Conservation (phyloP, 2,797 vertebrate genomes). For the Sebastes nivosus region DNA sequence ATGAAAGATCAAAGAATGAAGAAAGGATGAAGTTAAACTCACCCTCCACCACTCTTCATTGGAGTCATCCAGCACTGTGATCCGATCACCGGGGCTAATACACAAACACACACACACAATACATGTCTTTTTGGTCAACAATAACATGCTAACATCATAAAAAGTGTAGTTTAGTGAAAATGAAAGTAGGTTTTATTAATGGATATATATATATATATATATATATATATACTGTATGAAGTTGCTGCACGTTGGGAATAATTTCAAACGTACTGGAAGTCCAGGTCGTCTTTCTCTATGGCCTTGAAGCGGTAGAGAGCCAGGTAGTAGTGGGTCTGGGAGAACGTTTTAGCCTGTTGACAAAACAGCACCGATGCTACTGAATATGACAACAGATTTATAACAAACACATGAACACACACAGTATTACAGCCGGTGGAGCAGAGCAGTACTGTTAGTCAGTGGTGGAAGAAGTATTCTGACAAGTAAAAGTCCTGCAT, state of each 20-base stretch:
- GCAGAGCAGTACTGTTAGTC: neutral
- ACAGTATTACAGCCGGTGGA: neutral
- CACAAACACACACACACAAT: constrained; percentile 13
- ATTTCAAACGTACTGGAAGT: constrained; percentile 82
- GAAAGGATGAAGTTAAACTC: constrained; percentile 48
- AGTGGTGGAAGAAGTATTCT: neutral
- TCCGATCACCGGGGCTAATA: constrained; percentile 92
- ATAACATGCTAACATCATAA: neutral
- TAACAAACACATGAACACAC: neutral
- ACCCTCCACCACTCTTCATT: constrained; percentile 99
- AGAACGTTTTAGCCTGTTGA: constrained; percentile 88
- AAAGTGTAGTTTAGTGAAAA: neutral
- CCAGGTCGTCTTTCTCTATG: constrained; percentile 96
- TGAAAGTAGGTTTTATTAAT: neutral
- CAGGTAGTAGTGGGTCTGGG: constrained; percentile 93
- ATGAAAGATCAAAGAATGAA: neutral
- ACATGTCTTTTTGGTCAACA: neutral
- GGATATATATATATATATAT: neutral
- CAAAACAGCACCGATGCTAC: constrained; percentile 20
- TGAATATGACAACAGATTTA: neutral
- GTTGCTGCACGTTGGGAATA: neutral
- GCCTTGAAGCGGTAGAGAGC: constrained; percentile 97
- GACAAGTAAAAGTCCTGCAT: neutral
- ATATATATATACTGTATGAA: neutral
- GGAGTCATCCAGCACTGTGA: constrained; percentile 95